phyloP scores from a whole-genome alignment of 2,797 vertebrate species.

The Microctenopoma stevenorrisi region DNA sequence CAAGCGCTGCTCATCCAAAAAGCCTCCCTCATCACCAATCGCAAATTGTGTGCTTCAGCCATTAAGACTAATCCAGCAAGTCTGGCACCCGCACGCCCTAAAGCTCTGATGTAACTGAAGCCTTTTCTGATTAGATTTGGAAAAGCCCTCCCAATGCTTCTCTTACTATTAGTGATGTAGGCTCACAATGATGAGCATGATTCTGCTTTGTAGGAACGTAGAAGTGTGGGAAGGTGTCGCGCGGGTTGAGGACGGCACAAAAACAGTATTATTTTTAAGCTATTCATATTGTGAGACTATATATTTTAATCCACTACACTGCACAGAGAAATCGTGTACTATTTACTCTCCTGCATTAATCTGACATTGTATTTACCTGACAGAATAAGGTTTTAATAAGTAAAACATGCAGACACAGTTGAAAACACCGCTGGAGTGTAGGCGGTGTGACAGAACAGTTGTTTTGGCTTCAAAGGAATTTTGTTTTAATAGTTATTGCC shows the following conservation, averaged over 20 bases:
- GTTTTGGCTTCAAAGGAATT: slow-evolving; percentile 28
- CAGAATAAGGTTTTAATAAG: slow-evolving; percentile 21
- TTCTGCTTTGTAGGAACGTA: neutral
- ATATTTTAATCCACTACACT: neutral
- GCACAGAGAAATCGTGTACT: neutral
- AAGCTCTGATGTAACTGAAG: slow-evolving; percentile 39
- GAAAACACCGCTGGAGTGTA: neutral
- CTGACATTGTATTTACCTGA: slow-evolving; percentile 7
- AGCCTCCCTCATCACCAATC: slow-evolving; percentile 61
- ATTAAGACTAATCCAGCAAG: slow-evolving; percentile 73
- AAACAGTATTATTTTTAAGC: neutral
- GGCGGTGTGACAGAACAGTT: slow-evolving; percentile 3
- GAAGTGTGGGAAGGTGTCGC: neutral
- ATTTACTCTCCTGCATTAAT: neutral
- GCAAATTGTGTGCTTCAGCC: slow-evolving; percentile 69
- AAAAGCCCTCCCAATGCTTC: neutral
- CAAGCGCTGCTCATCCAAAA: slow-evolving; percentile 58
- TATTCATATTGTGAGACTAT: slow-evolving; percentile 8
- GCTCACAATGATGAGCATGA: slow-evolving; percentile 7
- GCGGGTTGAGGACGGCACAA: neutral
- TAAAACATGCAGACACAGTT: slow-evolving; percentile 19
- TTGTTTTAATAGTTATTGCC: slow-evolving; percentile 16
- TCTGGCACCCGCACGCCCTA: slow-evolving; percentile 58
- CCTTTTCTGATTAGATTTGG: slow-evolving; percentile 55
- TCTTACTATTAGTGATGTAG: slow-evolving; percentile 16